Base-by-base conservation (phyloP, 1,140 invertebrate genomes). In the Penaeus chinensis region DNA sequence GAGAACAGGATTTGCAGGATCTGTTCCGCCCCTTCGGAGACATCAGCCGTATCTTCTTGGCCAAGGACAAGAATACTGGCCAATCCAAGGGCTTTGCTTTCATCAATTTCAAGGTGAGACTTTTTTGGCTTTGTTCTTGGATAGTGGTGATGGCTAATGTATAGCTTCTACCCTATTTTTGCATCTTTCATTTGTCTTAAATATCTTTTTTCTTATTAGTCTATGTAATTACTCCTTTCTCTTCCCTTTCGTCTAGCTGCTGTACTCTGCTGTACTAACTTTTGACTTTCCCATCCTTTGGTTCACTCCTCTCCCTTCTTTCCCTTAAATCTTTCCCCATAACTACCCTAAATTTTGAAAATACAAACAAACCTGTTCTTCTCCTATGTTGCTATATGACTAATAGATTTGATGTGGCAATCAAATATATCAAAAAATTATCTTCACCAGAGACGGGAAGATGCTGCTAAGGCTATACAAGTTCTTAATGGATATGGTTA, bases 401-500 rank as follows among this genome's bases (percentile, higher is more conserved):
- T 16, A 13, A 16, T 11, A 54, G 10, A 10, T 2, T 54, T 54
- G 54, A 54, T 54, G 54, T 54, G 16, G 54, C 54, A 54, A 16
- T 54, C 16, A 16, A 54, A 54, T 54, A 0, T 2, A 13, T 54
- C 11, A 54, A 11, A 54, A 54, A 54, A 0, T 27, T 85, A 20
- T 54, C 20, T 80, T 84, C 62, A 98, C 92, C 97, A 96, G 92
- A 95, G 95, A 87, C 94, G 95, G 90, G 95, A 95, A 91, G 97
- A 99, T 93, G 98, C 99, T 63, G 96, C 96, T 24, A 95, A 95
- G 91, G 99, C 99, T 87, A 99, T 99, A 91, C 93, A 95, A 86
- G 94, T 94, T 71, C 94, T 99, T 10, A 96, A 99, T 92, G 98
- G 98, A 5, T 96, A 97, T 93, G 98, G 98, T 88, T 99, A 99